phyloP scores from a whole-genome alignment of 2,797 vertebrate species.

The Prunella strophiata region DNA sequence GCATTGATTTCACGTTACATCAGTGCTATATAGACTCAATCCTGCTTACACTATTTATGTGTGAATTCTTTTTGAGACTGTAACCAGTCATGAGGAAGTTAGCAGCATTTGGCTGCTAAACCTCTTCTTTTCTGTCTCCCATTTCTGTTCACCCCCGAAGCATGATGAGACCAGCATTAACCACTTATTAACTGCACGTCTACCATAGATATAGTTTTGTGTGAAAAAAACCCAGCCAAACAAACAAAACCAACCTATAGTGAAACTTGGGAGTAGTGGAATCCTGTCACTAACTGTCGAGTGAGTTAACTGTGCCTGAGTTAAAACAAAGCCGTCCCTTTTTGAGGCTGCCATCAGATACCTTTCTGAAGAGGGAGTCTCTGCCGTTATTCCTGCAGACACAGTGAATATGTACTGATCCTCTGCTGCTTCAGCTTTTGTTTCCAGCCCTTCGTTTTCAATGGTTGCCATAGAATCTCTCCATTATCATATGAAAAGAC shows the following conservation, averaged over 20 bases:
- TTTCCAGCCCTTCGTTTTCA: constrained; percentile 76
- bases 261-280: constrained; percentile 40
- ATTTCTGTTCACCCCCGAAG: background rate
- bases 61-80: background rate
- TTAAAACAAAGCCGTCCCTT: constrained; percentile 65
- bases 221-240: background rate
- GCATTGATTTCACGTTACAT: background rate
- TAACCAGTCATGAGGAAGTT: background rate
- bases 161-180: background rate
- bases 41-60: background rate
- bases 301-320: constrained; percentile 34
- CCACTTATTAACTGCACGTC: background rate
- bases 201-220: background rate
- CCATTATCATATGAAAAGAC: constrained; percentile 85
- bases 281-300: constrained; percentile 44
- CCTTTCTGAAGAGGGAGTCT: constrained; percentile 70
- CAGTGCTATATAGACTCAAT: background rate
- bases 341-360: constrained; percentile 71
- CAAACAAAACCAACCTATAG: background rate
- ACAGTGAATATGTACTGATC: constrained; percentile 71
- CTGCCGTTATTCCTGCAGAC: constrained; percentile 65
- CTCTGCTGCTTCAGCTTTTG: constrained; percentile 77
- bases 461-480: constrained; percentile 81
- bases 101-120: background rate
- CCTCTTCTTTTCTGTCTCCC: background rate